A percentile compares a stretch with the other conserved stretches of the same genome.
phyloP scores from a whole-genome alignment of 2,113 vertebrate genomes.

The Sigmodon hispidus region DNA sequence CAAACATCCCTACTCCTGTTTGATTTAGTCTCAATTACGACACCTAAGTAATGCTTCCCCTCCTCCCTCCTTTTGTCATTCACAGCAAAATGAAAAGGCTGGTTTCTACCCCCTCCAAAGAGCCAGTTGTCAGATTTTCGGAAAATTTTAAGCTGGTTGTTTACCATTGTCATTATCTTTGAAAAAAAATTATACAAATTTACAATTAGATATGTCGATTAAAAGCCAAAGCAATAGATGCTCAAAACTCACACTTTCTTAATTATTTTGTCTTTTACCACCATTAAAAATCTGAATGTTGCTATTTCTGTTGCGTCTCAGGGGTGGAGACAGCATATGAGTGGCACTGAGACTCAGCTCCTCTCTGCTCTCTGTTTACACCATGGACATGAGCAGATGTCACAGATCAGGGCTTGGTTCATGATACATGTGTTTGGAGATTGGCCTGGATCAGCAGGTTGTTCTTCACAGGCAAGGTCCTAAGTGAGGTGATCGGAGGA shows the following conservation, averaged over 20 bases:
- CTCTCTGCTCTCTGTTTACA: background rate
- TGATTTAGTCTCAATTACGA: background rate
- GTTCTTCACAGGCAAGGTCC: background rate
- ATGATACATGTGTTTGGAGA: background rate
- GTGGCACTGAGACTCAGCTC: too few species aligned
- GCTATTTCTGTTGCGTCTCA: background rate
- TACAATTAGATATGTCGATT: background rate
- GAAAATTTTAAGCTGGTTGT: background rate
- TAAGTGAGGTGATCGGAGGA: background rate
- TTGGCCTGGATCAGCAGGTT: background rate
- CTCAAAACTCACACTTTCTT: background rate
- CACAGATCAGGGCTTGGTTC: background rate
- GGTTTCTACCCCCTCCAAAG: background rate
- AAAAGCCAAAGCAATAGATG: background rate
- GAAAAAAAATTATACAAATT: background rate
- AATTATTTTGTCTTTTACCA: background rate
- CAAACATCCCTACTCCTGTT: background rate
- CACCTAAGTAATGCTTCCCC: fast-evolving
- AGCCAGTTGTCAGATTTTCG: background rate
- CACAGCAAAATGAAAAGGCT: too few species aligned
- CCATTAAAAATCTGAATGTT: too few species aligned
- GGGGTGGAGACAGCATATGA: too few species aligned
- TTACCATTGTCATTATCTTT: background rate
- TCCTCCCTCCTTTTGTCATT: background rate
- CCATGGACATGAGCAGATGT: background rate